Base-by-base conservation (phyloP, 2,888 invertebrate species). In the Cheilosia urbana region DNA sequence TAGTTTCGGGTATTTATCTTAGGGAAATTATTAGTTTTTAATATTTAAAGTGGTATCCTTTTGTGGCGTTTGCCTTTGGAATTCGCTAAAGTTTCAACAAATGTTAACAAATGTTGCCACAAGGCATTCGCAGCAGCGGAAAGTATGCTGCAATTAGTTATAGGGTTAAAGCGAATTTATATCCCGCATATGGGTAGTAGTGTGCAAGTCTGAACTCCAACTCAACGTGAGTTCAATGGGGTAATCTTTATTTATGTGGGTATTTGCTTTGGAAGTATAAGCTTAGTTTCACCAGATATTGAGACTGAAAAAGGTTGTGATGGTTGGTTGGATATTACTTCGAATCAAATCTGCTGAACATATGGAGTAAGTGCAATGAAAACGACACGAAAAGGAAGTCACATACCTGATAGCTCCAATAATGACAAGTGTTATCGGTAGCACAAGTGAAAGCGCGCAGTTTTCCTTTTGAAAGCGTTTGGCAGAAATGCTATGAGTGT, bases 31-130 rank as follows among this genome's bases (percentile, higher is more conserved):
- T 85, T 85, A 85, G 72, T 76, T 85, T 85, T 85, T 58, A 85
- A 85, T 85, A 85, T 85, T 77, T 85, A 85, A 85, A 85, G 81
- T 81, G 85, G 84, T 75, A 84, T 84, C 71, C 84, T 79, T 84
- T 84, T 76, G 84, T 84, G 69, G 60, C 69, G 66, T 68, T 49
- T 62, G 72, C 63, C 57, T 71, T 45, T 60, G 47, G 37, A 65
- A 72, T 77, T 76, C 47, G 21, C 17, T 37, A 19, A 45, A 77
- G 51, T 47, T 83, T 68, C 57, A 51, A 11, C 42, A 37, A 37
- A 40, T 66, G 55, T 40, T 47, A 51, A 11, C 42, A 37, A 37
- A 40, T 66, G 55, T 40, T 47, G 66, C 79, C 72, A 60, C 63
- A 53, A 79, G 72, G 66, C 72, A 79, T 69, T 34, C n/a, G 34